phyloP scores from a whole-genome alignment of 2,888 invertebrate genomes.

The Chymomyza caudatula region DNA sequence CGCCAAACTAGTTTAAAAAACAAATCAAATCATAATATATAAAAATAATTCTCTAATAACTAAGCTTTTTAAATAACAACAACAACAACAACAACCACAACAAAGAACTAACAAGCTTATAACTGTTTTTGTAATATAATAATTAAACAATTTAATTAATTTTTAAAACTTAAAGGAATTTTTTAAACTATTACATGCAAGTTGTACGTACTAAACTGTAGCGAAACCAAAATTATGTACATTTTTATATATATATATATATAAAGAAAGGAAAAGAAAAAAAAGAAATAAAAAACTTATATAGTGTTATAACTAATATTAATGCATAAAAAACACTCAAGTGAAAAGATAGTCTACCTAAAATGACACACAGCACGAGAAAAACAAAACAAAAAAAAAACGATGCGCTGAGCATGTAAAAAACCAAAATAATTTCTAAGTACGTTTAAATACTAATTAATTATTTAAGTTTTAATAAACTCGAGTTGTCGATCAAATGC shows the following conservation, averaged over 20 bases:
- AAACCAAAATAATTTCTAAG: slow-evolving; percentile 65
- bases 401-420: slow-evolving; percentile 73
- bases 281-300: slow-evolving; percentile 24
- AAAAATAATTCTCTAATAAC: slow-evolving; percentile 15
- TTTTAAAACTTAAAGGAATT: slow-evolving; percentile 42
- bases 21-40: slow-evolving; percentile 37
- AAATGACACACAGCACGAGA: slow-evolving; percentile 58
- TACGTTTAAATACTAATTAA: slow-evolving; percentile 52
- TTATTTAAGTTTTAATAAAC: slow-evolving; percentile 70
- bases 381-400: slow-evolving; percentile 35
- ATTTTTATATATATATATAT: slow-evolving; percentile 49
- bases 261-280: slow-evolving; percentile 11
- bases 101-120: slow-evolving; percentile 47
- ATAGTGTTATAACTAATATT: slow-evolving; percentile 66
- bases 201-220: slow-evolving; percentile 57
- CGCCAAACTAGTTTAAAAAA: slow-evolving; percentile 70
- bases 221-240: slow-evolving; percentile 57
- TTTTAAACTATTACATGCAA: slow-evolving; percentile 48
- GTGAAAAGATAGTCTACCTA: slow-evolving; percentile 62
- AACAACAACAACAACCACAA: slow-evolving; percentile 15
- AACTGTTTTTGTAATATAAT: slow-evolving; percentile 56
- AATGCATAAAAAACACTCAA: slow-evolving; percentile 60
- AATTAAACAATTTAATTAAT: slow-evolving; percentile 27
- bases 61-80: slow-evolving; percentile 44
- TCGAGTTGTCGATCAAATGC: slow-evolving; percentile 67